Percentiles rank a stretch among this genome's conserved stretches.
Evolutionary conservation across 1,140 invertebrate species (phyloP).

Genomic region (Drosophila orena): DNA sequence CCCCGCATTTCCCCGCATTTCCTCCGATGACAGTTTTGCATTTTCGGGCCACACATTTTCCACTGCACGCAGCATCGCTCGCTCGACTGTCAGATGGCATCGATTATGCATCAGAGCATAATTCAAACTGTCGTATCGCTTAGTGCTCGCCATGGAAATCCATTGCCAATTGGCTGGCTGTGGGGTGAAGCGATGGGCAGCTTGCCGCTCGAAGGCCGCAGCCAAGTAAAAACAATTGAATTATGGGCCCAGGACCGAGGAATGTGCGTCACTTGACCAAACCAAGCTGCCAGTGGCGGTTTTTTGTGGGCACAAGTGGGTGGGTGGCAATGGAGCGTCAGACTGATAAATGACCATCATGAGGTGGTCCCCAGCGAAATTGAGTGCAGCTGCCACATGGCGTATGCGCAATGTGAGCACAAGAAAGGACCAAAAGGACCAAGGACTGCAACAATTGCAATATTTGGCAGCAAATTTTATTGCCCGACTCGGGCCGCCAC

Average conservation of each 20-base stretch:
- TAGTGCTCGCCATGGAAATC: constrained; percentile 24
- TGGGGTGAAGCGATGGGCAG: too few species aligned
- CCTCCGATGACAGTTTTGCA: neutral
- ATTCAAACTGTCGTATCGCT: constrained; percentile 16
- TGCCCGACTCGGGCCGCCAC: constrained; percentile 22
- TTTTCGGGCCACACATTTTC: constrained; percentile 7
- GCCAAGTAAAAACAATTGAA: constrained; percentile 38
- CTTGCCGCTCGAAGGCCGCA: neutral
- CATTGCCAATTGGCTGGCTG: constrained; percentile 9
- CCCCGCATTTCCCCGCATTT: constrained; percentile 1
- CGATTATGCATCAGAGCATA: constrained; percentile 30
- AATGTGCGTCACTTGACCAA: constrained; percentile 38
- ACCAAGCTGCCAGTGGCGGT: constrained; percentile 6
- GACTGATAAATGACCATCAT: constrained; percentile 58
- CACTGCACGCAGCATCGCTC: neutral
- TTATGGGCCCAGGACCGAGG: constrained; percentile 23
- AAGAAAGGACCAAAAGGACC: neutral
- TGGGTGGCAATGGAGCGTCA: neutral
- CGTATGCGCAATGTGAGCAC: constrained; percentile 55
- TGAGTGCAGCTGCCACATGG: constrained; percentile 26
- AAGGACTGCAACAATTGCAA: constrained; percentile 39
- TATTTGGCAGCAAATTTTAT: constrained; percentile 62
- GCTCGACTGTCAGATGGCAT: constrained; percentile 8
- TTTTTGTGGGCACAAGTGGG: neutral
- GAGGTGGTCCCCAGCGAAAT: constrained; percentile 13